These are phyloP conservation scores for Gracilinanus agilis DNA, from an alignment of 2,113 vertebrate species.

Conservation along the genomic window DNA sequence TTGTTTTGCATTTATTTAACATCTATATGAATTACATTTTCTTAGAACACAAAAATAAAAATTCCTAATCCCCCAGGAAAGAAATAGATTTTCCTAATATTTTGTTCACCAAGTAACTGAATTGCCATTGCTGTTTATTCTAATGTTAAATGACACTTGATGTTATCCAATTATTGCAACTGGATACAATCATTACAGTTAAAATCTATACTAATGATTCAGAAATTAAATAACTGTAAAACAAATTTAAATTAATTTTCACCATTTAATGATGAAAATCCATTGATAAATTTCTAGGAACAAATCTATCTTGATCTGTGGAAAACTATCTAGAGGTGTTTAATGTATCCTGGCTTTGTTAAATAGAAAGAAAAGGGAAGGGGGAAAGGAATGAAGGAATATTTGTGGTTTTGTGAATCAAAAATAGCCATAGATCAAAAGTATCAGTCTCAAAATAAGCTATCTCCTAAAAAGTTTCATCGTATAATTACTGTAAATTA, in stretches of 20 bases:
- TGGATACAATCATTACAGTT: not conserved
- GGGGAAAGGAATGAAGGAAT: not conserved
- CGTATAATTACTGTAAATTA: slow-evolving; percentile 45
- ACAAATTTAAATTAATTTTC: not conserved
- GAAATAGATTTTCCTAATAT: slow-evolving; percentile 19
- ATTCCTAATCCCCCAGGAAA: not conserved
- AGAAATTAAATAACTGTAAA: not conserved
- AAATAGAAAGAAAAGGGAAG: not conserved
- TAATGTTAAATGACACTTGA: not conserved
- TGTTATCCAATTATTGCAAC: not conserved
- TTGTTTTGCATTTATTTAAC: not conserved
- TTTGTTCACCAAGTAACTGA: not conserved
- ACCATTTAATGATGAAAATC: not conserved
- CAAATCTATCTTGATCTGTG: not conserved
- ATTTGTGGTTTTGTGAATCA: slow-evolving; percentile 13
- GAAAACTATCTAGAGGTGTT: not conserved
- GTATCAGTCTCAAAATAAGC: slow-evolving; percentile 56
- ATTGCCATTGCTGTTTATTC: not conserved
- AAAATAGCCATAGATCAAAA: slow-evolving; percentile 47
- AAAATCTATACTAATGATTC: not conserved
- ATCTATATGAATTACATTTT: slow-evolving; percentile 35
- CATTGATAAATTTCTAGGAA: not conserved
- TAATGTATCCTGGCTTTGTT: not conserved
- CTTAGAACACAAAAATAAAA: not conserved
- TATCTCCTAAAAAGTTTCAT: slow-evolving; percentile 47